Conservation (phyloP, 2,113 vertebrate genomes). For the Corydoras sp. region DNA sequence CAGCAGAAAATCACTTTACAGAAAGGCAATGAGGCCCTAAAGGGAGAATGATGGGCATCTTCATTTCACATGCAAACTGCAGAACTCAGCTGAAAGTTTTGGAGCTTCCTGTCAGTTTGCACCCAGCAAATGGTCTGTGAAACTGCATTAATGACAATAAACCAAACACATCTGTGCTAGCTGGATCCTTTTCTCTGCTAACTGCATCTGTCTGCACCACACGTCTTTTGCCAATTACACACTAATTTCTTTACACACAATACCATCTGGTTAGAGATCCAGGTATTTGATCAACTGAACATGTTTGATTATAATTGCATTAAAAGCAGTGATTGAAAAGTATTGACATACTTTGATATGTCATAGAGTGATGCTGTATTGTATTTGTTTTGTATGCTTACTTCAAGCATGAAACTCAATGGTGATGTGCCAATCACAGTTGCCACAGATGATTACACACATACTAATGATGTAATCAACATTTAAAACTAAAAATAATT, state of each 20-base stretch:
- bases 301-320: constrained; percentile 12
- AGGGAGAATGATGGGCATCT: background rate
- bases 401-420: too few species aligned
- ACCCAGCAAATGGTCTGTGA: constrained; percentile 30
- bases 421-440: too few species aligned
- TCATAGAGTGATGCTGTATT: background rate
- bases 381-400: too few species aligned
- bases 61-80: constrained; percentile 14
- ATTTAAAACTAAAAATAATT: too few species aligned
- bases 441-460: too few species aligned
- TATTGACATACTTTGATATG: background rate
- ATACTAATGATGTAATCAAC: too few species aligned
- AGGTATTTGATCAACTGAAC: constrained; percentile 20
- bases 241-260: constrained; percentile 19
- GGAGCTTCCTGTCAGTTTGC: constrained; percentile 6
- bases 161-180: constrained; percentile 26
- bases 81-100: constrained; percentile 22
- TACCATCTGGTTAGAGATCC: constrained; percentile 19
- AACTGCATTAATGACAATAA: constrained; percentile 23
- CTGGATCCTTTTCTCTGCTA: constrained; percentile 16
- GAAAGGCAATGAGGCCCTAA: background rate
- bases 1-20: background rate
- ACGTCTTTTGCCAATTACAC: constrained; percentile 24
- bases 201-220: constrained; percentile 22
- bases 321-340: background rate